A percentile compares a stretch with the other conserved stretches of the same genome.
Conservation (phyloP, 1,140 invertebrate genomes). For the Ceratina australensis region DNA sequence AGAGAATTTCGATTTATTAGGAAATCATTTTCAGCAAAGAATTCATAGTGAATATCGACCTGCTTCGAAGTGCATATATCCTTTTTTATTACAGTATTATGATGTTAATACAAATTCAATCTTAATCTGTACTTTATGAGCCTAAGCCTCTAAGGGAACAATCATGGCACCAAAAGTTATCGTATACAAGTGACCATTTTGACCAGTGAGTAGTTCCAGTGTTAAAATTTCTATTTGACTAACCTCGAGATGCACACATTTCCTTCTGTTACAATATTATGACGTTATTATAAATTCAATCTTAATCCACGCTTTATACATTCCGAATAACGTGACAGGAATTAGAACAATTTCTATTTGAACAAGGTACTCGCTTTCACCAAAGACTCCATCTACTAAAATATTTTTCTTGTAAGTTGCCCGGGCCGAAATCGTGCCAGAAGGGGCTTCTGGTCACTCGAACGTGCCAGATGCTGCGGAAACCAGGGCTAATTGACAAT, state of each 20-base stretch:
- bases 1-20: too few relatives aligned
- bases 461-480: constrained; percentile 20
- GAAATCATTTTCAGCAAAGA: too few relatives aligned
- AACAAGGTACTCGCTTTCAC: too few relatives aligned
- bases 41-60: too few relatives aligned
- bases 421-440: not conserved
- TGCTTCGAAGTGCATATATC: too few relatives aligned
- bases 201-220: too few relatives aligned
- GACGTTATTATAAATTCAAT: constrained; percentile 3
- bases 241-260: too few relatives aligned
- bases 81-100: constrained; percentile 12
- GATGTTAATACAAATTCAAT: constrained; percentile 1
- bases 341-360: constrained; percentile 10
- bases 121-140: not conserved
- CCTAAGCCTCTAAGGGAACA: not conserved
- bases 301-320: constrained; percentile 7
- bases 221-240: too few relatives aligned
- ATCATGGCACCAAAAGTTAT: constrained; percentile 5
- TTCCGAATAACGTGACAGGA: too few relatives aligned
- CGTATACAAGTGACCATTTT: too few relatives aligned
- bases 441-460: constrained; percentile 7
- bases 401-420: too few relatives aligned
- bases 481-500: constrained; percentile 18
- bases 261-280: constrained; percentile 16
- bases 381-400: too few relatives aligned